Evolutionary conservation across 2,888 invertebrate species (phyloP).

Genomic region (Keiferia lycopersicella): DNA sequence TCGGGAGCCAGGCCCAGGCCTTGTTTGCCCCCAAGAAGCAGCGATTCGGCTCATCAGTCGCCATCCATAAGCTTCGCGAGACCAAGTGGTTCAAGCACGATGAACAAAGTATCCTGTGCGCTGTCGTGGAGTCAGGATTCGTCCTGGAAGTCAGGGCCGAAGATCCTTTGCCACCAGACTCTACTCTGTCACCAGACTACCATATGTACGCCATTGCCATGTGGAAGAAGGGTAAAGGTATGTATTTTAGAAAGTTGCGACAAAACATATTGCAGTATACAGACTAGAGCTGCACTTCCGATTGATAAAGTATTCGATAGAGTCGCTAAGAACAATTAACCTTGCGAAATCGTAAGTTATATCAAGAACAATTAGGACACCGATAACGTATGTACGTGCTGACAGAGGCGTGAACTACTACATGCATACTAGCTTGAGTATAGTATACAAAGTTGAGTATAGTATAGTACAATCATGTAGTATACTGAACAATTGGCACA

Average conservation of each 20-base stretch:
- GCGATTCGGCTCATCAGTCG: constrained; percentile 84
- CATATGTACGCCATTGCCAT: constrained; percentile 86
- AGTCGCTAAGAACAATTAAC: constrained; percentile 21
- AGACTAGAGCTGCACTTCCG: background rate
- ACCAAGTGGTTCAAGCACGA: constrained; percentile 88
- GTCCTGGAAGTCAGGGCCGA: constrained; percentile 84
- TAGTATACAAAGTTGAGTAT: constrained; percentile 28
- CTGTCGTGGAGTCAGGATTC: constrained; percentile 87
- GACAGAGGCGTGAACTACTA: constrained; percentile 44
- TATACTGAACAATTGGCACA: constrained; percentile 47
- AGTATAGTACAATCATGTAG: background rate
- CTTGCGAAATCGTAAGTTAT: constrained; percentile 38
- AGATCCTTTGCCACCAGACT: constrained; percentile 72
- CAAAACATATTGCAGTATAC: background rate
- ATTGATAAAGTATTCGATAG: background rate
- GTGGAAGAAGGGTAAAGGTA: constrained; percentile 87
- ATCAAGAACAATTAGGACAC: constrained; percentile 42
- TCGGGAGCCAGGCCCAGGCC: constrained; percentile 79
- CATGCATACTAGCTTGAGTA: constrained; percentile 52
- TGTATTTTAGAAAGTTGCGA: constrained; percentile 41
- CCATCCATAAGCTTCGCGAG: constrained; percentile 86
- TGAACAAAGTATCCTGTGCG: constrained; percentile 86
- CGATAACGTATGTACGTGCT: constrained; percentile 50
- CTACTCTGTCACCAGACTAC: constrained; percentile 74
- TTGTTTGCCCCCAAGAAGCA: constrained; percentile 77